Conservation (phyloP, 2,888 invertebrate species). For the Dichetophora obliterata region DNA sequence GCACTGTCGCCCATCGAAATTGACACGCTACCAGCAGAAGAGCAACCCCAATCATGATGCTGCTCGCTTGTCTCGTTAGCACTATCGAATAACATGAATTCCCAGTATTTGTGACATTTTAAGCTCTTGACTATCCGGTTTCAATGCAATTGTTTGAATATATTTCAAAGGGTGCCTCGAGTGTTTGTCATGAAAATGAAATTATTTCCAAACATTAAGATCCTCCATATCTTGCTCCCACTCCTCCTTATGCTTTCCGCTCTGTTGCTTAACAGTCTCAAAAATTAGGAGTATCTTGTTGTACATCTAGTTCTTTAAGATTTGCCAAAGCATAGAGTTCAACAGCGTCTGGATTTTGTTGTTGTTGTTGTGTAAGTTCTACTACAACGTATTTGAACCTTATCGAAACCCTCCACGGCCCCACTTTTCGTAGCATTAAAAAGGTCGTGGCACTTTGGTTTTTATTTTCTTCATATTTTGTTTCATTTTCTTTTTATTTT, state of each 20-base stretch:
- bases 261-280: too few species aligned
- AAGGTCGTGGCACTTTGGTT: conserved; percentile 43
- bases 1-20: neutral
- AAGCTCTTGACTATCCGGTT: neutral
- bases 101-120: neutral
- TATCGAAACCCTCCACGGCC: too few species aligned
- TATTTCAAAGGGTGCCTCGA: neutral
- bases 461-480: too few species aligned
- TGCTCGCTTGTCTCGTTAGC: neutral
- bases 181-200: conserved; percentile 1
- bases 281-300: too few species aligned
- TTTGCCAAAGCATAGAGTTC: too few species aligned
- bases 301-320: too few species aligned
- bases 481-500: conserved; percentile 2
- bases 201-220: conserved; percentile 9
- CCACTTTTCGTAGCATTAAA: neutral
- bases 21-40: neutral
- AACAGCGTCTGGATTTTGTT: too few species aligned
- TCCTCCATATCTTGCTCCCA: too few species aligned
- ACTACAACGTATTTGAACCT: too few species aligned
- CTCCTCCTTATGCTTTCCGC: neutral
- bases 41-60: neutral
- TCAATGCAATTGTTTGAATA: neutral
- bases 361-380: too few species aligned
- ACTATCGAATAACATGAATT: neutral